Conservation (phyloP, 1,140 invertebrate species). For the Drosophila triauraria region DNA sequence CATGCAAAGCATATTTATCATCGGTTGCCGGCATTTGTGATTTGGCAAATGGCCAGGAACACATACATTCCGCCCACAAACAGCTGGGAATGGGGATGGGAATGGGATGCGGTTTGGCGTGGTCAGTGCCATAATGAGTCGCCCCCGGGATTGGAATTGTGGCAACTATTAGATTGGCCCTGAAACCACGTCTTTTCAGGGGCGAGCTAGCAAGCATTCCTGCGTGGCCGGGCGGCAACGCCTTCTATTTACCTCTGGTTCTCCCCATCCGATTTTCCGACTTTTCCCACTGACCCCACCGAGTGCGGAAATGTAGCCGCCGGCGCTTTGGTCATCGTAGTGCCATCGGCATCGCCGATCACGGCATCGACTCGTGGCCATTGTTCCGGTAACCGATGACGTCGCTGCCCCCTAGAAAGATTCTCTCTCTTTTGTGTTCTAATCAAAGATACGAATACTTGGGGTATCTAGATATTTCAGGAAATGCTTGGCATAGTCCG, state of each 20-base stretch:
- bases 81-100: slow-evolving; percentile 69
- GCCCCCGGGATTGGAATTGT: slow-evolving; percentile 29
- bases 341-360: slow-evolving; percentile 50
- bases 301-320: slow-evolving; percentile 35
- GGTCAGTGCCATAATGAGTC: slow-evolving; percentile 52
- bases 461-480: slow-evolving; percentile 26
- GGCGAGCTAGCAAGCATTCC: slow-evolving; percentile 20
- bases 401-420: slow-evolving; percentile 18
- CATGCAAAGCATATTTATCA: slow-evolving; percentile 36
- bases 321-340: slow-evolving; percentile 21
- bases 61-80: slow-evolving; percentile 46
- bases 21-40: slow-evolving; percentile 45
- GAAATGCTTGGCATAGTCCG: slow-evolving; percentile 41
- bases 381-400: slow-evolving; percentile 68
- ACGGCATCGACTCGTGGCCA: slow-evolving; percentile 58
- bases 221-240: slow-evolving; percentile 26
- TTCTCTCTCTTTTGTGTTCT: slow-evolving; percentile 3
- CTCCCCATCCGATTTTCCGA: slow-evolving; percentile 2
- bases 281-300: slow-evolving; percentile 3
- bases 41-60: slow-evolving; percentile 51
- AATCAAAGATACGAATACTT: slow-evolving; percentile 18
- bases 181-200: slow-evolving; percentile 45
- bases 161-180: slow-evolving; percentile 45
- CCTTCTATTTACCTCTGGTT: slow-evolving; percentile 10
- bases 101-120: slow-evolving; percentile 63